phyloP scores from a whole-genome alignment of 2,113 vertebrate species.

The Eptesicus fuscus region DNA sequence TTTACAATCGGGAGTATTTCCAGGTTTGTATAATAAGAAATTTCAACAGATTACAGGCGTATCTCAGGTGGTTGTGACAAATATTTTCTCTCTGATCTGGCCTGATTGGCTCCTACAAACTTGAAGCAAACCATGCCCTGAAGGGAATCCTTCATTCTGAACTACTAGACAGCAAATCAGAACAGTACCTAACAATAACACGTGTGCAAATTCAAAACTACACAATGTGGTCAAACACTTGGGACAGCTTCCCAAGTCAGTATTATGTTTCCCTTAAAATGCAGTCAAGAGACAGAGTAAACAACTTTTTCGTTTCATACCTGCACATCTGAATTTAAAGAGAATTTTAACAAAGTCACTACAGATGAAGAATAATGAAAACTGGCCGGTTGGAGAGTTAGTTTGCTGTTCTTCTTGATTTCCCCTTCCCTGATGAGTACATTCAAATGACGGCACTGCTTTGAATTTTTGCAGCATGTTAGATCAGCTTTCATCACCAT shows the following conservation, averaged over 20 bases:
- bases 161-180: neutral
- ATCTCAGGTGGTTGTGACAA: neutral
- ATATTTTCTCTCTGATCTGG: neutral
- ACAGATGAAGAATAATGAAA: neutral
- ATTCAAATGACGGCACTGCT: neutral
- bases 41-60: neutral
- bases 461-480: slow-evolving; percentile 44
- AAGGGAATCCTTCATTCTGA: neutral
- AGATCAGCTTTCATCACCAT: slow-evolving; percentile 34
- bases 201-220: neutral
- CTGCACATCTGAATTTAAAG: neutral
- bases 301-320: neutral
- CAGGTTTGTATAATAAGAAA: neutral
- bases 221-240: neutral
- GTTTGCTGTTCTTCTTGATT: neutral
- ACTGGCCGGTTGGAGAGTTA: neutral
- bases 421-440: neutral
- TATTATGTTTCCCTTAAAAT: neutral
- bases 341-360: neutral
- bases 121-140: neutral
- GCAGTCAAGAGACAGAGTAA: neutral
- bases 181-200: neutral
- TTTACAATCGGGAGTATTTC: neutral
- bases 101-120: neutral
- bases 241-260: neutral